These are phyloP conservation scores for Lipotes vexillifer DNA, from an alignment of 2,113 vertebrate species.

Conservation along the genomic window DNA sequence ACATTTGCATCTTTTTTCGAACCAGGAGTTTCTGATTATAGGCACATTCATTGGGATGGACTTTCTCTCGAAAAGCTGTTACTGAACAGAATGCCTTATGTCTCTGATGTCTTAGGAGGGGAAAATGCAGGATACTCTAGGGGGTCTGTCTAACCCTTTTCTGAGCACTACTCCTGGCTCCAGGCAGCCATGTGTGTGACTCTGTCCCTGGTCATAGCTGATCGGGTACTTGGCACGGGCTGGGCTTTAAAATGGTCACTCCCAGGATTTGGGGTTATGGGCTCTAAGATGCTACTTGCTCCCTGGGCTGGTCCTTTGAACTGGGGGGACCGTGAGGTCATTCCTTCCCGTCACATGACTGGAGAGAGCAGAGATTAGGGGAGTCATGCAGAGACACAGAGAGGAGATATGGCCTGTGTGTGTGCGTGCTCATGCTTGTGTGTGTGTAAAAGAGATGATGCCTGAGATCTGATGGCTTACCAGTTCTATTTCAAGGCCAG, in stretches of 20 bases:
- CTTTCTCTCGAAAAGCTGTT: not conserved
- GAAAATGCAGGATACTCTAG: not conserved
- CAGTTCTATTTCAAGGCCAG: not conserved
- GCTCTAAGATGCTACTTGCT: not conserved
- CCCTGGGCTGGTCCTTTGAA: not conserved
- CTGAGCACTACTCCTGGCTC: not conserved
- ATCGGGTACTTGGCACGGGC: not conserved
- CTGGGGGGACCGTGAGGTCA: not conserved
- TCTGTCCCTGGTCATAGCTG: not conserved
- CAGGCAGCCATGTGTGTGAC: rapidly evolving
- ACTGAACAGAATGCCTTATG: not conserved
- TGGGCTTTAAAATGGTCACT: not conserved
- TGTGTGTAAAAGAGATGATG: too few species aligned
- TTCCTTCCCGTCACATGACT: not conserved
- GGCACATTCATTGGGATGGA: not conserved
- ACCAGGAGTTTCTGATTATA: not conserved
- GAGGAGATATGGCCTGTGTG: not conserved
- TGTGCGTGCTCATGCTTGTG: too few species aligned
- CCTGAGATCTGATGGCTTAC: not conserved
- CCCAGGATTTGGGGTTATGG: not conserved
- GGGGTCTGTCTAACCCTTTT: not conserved
- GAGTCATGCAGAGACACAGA: not conserved
- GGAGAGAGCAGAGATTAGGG: not conserved
- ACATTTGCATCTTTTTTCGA: not conserved
- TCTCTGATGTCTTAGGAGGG: not conserved